Percentiles rank a stretch among this genome's conserved stretches.
phyloP scores from a whole-genome alignment of 2,888 invertebrate genomes.

The Mesochorus sp. region DNA sequence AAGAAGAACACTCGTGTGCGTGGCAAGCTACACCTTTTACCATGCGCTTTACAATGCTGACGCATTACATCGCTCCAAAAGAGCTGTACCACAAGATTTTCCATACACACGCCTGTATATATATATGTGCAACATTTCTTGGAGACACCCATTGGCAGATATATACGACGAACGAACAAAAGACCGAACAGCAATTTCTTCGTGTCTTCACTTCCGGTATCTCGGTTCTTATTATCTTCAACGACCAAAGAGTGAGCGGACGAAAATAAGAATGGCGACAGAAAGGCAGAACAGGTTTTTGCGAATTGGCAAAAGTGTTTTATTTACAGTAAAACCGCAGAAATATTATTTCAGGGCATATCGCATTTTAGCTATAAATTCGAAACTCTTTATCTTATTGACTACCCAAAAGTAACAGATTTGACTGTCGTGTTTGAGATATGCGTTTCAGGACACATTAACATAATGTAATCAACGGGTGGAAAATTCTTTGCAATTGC shows the following conservation, averaged over 20 bases:
- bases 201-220: conserved; percentile 54
- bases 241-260: conserved; percentile 17
- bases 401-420: neutral
- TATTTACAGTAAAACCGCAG: neutral
- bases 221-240: conserved; percentile 56
- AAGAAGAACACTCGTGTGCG: conserved; percentile 40
- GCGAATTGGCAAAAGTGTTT: conserved; percentile 52
- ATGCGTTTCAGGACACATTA: conserved; percentile 25
- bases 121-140: neutral
- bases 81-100: neutral
- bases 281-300: conserved; percentile 23
- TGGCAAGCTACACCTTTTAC: conserved; percentile 31
- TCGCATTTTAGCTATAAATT: neutral
- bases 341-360: conserved; percentile 23
- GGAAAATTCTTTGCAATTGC: conserved; percentile 20
- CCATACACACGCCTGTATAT: neutral
- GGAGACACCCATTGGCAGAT: conserved; percentile 24
- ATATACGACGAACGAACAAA: conserved; percentile 56
- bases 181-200: conserved; percentile 56
- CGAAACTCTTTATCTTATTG: conserved; percentile 14
- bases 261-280: neutral
- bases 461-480: conserved; percentile 27
- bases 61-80: conserved; percentile 10
- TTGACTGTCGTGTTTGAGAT: conserved; percentile 10
- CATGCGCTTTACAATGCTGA: conserved; percentile 38